Conservation (phyloP, 1,140 invertebrate species). For the Calliphora vicina region DNA sequence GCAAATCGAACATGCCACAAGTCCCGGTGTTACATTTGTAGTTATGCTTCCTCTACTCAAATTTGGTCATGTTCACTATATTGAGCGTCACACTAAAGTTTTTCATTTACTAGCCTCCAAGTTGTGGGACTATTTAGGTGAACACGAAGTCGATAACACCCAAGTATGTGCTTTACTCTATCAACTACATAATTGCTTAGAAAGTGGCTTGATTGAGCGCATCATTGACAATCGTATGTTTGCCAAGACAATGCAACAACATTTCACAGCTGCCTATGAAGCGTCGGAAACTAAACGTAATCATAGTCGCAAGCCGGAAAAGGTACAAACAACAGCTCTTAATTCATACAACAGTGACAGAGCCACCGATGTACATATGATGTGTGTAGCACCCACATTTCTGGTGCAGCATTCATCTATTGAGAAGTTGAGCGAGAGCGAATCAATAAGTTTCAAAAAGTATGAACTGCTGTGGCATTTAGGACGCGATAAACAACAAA, state of each 20-base stretch:
- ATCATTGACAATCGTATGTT: slow-evolving; percentile 59
- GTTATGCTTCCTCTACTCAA: slow-evolving; percentile 74
- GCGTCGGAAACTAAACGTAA: slow-evolving; percentile 25
- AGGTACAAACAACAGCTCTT: background rate
- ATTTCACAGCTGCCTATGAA: slow-evolving; percentile 42
- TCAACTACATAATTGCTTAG: slow-evolving; percentile 60
- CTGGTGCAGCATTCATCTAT: slow-evolving; percentile 36
- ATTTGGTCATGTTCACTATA: slow-evolving; percentile 70
- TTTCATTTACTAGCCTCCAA: slow-evolving; percentile 68
- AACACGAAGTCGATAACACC: slow-evolving; percentile 47
- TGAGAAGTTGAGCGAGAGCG: slow-evolving; percentile 60
- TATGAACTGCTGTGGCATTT: slow-evolving; percentile 84
- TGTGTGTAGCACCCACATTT: slow-evolving; percentile 47
- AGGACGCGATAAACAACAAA: slow-evolving; percentile 70
- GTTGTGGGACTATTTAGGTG: slow-evolving; percentile 59
- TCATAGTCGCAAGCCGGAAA: background rate
- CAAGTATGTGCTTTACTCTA: slow-evolving; percentile 56
- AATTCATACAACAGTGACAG: slow-evolving; percentile 46
- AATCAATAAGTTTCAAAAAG: slow-evolving; percentile 74
- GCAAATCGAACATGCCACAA: slow-evolving; percentile 65
- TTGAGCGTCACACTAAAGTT: slow-evolving; percentile 72
- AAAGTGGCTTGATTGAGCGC: slow-evolving; percentile 58
- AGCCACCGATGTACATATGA: slow-evolving; percentile 52
- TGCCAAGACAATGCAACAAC: slow-evolving; percentile 53
- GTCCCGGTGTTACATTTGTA: slow-evolving; percentile 70